Evolutionary conservation across 2,113 vertebrate genomes (phyloP), one percentile per base, ranked within the genome.

Genomic region (Sorex fumeus): DNA sequence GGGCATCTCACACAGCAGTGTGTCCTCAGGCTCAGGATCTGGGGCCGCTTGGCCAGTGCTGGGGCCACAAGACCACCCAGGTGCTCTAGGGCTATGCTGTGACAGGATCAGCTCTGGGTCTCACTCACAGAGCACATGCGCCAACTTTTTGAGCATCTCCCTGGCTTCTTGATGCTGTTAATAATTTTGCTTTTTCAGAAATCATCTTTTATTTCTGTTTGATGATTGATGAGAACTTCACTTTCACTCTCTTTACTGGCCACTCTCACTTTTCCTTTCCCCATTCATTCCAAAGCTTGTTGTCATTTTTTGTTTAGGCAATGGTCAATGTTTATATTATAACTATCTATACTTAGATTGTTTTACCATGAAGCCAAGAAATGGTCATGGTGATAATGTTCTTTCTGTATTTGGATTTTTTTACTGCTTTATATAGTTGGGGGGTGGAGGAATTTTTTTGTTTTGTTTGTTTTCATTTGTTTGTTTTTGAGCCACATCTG

Each of bases 331-430:
- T 82, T 69, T 91, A 82, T 36, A 28, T 69, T 91, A 82, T 36
- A 28, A 85, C 23, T 40, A 23, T 72, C 40, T 40, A 40, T 40
- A 40, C 40, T 40, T 40, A 40, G 3, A 40, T 40, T 40, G 8
- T 50, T 69, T 86, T n/a, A 60, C n/a, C 30, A 8, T 57, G 60
- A 62, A 87, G 50, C 62, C 47, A 69, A 86, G 60, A 91, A 82
- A 32, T 70, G 5, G 8, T 87, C 40, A 50, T 57, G 60, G 36
- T 86, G n/a, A 47, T 15, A 60, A 40, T 86, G 28, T 45, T 77
- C 0, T 79, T 79, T 50, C 47, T 21, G 10, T 60, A 32, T 69
- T 91, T 80, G 64, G 66, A 53, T 10, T 8, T 86, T 18, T 64
- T 36, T 71, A 85, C 10, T 79, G 23, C 71, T 91, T 79, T 40